Conservation (phyloP, 2,113 vertebrate genomes). For the Lepisosteus oculatus region DNA sequence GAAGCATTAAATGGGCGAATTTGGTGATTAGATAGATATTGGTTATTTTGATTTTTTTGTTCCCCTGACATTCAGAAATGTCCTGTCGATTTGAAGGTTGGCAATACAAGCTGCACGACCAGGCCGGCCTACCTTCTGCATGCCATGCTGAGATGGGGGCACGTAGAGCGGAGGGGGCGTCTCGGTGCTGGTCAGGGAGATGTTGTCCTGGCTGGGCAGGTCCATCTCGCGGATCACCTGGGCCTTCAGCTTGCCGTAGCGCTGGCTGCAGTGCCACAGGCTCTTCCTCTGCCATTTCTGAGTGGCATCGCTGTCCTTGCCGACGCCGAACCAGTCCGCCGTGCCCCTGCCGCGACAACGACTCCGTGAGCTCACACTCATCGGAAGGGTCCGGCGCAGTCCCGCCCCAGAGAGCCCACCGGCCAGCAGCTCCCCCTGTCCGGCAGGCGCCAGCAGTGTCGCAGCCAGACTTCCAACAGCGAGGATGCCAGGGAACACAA, state of each 20-base stretch:
- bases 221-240: constrained; percentile 95
- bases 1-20: too few species aligned
- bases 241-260: constrained; percentile 93
- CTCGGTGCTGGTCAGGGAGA: constrained; percentile 92
- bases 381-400: background rate
- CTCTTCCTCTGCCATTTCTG: constrained; percentile 98
- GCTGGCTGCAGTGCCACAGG: constrained; percentile 93
- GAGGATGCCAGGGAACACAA: too few species aligned
- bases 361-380: constrained; percentile 33
- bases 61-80: too few species aligned
- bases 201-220: constrained; percentile 93
- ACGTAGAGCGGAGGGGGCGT: constrained; percentile 92
- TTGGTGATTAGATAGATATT: too few species aligned
- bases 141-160: constrained; percentile 84
- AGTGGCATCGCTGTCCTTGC: constrained; percentile 87
- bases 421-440: too few species aligned
- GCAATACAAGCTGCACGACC: too few species aligned
- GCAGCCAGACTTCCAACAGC: background rate
- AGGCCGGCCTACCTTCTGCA: constrained; percentile 81
- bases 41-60: too few species aligned
- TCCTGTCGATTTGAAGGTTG: too few species aligned
- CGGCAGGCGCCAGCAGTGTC: too few species aligned
- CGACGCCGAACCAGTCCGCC: constrained; percentile 96
- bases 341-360: constrained; percentile 79
- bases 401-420: background rate